Evolutionary conservation across 1,140 invertebrate genomes (phyloP), one percentile per base, ranked within the genome.

Genomic region (Drosophila biarmipes): DNA sequence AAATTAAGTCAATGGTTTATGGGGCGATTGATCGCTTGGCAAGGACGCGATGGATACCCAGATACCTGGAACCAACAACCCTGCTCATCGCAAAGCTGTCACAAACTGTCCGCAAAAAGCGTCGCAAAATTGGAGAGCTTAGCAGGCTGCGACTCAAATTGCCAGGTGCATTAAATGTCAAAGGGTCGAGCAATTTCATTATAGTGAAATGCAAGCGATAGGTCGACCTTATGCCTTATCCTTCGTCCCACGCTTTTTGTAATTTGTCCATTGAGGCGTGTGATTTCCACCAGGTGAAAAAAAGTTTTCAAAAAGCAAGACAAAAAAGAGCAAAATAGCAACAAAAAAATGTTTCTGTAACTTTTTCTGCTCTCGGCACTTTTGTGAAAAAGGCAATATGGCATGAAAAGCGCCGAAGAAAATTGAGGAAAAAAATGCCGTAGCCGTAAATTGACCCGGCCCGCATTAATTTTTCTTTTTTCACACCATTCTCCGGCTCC

Each of bases 131-230:
- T 35, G 61, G 5, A 19, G 24, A 17, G 37, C 52, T 51, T 68
- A 51, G 55, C 59, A 42, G 45, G 17, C 49, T 37, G 75, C 55
- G 55, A 53, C 57, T 77, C 40, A 52, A 67, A 67, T 66, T 62
- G 62, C 62, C 46, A 38, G 29, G 14, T 56, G 63, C 59, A 75
- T 84, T 73, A 68, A 84, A 80, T 84, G 67, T 73, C 77, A 86
- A 85, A 73, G 34, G 72, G 76, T 63, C 53, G 38, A 63, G 55
- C 43, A 8, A 72, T 67, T 85, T 67, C 42, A 76, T 63, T 76
- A 51, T 48, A 73, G 12, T 40, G 55, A 64, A 68, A 82, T 62
- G 35, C 52, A 61, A 63, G 42, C 17, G 29, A 61, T 42, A 61
- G 21, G 29, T 15, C 21, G 55, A 56, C 29, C 48, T 48, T 40